phyloP scores from a whole-genome alignment of 2,113 vertebrate genomes.

The Pseudonaja textilis region DNA sequence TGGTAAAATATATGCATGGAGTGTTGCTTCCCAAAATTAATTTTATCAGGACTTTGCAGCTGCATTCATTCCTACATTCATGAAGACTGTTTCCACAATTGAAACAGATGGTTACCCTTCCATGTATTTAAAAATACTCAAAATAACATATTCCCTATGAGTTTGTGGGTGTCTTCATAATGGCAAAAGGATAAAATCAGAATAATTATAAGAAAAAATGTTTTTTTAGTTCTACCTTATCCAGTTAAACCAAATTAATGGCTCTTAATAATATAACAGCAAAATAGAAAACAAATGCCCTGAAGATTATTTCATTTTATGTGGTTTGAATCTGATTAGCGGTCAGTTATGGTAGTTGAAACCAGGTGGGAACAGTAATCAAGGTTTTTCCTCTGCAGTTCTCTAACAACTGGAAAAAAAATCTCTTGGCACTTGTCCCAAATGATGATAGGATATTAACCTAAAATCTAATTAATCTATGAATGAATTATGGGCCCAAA shows the following conservation, averaged over 20 bases:
- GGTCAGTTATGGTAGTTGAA: slow-evolving; percentile 62
- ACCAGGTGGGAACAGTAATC: slow-evolving; percentile 68
- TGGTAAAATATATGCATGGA: background rate
- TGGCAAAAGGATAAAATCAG: slow-evolving; percentile 22
- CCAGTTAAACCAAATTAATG: slow-evolving; percentile 56
- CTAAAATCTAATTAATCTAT: slow-evolving; percentile 80
- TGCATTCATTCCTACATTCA: background rate
- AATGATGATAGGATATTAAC: slow-evolving; percentile 76
- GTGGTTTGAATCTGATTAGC: slow-evolving; percentile 65
- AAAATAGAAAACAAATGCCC: slow-evolving; percentile 58
- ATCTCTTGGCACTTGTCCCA: slow-evolving; percentile 57
- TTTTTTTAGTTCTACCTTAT: background rate
- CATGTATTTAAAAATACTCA: background rate
- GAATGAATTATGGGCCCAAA: slow-evolving; percentile 70
- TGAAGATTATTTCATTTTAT: slow-evolving; percentile 61
- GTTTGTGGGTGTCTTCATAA: background rate
- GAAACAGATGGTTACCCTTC: background rate
- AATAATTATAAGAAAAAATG: slow-evolving; percentile 50
- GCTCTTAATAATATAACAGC: slow-evolving; percentile 44
- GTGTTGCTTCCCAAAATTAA: background rate
- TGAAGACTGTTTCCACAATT: background rate
- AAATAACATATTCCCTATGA: background rate
- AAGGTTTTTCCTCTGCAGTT: slow-evolving; percentile 46
- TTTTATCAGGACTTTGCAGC: background rate
- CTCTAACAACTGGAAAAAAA: slow-evolving; percentile 57